Base-by-base conservation (phyloP, 2,888 invertebrate species). In the Spilarctia lutea region DNA sequence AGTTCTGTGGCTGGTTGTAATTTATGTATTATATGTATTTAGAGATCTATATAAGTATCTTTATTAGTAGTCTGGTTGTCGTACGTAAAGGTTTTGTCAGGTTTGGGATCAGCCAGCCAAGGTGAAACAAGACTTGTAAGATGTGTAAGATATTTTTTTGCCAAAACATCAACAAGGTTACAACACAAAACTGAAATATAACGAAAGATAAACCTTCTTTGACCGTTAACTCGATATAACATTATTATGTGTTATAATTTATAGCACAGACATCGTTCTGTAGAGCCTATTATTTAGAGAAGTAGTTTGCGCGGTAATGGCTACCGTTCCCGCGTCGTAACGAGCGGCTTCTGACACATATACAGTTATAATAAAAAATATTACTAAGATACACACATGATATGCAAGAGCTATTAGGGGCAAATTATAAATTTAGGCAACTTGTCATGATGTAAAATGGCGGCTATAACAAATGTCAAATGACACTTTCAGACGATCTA, bases 281-380 rank as follows among this genome's bases (percentile, higher is more conserved):
- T 56, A 65, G 69, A 83, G 84, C 85, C 86, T 85, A 89, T 89
- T 89, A 89, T 89, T 89, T 88, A 89, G 88, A 85, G 86, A 82
- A 87, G 89, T 86, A 88, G 86, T 89, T 88, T 86, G 86, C 81
- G 85, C 85, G 77, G 79, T 88, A 88, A 89, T 88, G 88, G 88
- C 83, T 77, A 81, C 84, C 82, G 81, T 83, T 84, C 74, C 81
- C 76, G 84, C 76, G 84, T 81, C 78, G 78, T 88, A 89, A 89
- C 89, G 86, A 84, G 86, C 82, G 75, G 84, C 73, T 35, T 71
- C 75, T 80, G 83, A 80, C 78, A 80, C 83, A 84, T 73, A 84
- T 71, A 83, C 82, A 80, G 78, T 60, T 52, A 82, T 83, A 79
- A 83, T 82, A 84, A 79, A 83, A 83, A 84, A 82, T 77, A 84